Evolutionary conservation across 2,113 vertebrate species (phyloP), one percentile per base, ranked within the genome.

Genomic region (Piliocolobus tephrosceles): DNA sequence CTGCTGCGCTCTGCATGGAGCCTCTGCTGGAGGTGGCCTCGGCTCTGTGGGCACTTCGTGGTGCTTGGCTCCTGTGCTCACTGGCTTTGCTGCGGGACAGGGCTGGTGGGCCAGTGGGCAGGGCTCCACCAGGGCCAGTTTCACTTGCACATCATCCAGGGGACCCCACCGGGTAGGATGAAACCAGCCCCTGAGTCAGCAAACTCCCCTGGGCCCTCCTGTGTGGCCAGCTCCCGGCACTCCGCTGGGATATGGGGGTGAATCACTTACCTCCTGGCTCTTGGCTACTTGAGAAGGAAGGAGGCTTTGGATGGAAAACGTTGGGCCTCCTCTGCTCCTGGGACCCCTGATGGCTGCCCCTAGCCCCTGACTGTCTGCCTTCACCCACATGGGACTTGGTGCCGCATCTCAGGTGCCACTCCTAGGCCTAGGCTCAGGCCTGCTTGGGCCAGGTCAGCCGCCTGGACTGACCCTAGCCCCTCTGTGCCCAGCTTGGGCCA

Each of bases 21-120:
- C 7, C 27, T n/a, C 83, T 55, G 61, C 32, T 14, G 2, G 32
- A 22, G 6, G 45, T 9, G 3, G 73, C 13, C 20, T 30, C 1
- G 3, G 64, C 38, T 17, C 0, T 5, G 8, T 1, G 47, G 58
- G 55, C 16, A 1, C 18, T 1, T 11, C 12, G 2, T 12, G 2
- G 20, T 2, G 5, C 38, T 11, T 0, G 2, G 64, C 18, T 32
- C 8, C 88, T 0, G 1, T 17, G 14, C 32, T 30, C 32, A 13
- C 22, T 0, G 64, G 18, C 27, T 9, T 6, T 35, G 55, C 27
- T 43, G 7, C 0, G 20, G n/a, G 38, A 43, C 2, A 70, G 23
- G 40, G 61, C 12, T 30, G 27, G 12, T 55, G 27, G 27, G 61
- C 27, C 27, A 5, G 61, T 10, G 61, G 61, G 61, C 61, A 4